Percentiles rank a stretch among this genome's conserved stretches.
Evolutionary conservation across 2,888 invertebrate species (phyloP).

Genomic region (Zaprionus obscuricornis): DNA sequence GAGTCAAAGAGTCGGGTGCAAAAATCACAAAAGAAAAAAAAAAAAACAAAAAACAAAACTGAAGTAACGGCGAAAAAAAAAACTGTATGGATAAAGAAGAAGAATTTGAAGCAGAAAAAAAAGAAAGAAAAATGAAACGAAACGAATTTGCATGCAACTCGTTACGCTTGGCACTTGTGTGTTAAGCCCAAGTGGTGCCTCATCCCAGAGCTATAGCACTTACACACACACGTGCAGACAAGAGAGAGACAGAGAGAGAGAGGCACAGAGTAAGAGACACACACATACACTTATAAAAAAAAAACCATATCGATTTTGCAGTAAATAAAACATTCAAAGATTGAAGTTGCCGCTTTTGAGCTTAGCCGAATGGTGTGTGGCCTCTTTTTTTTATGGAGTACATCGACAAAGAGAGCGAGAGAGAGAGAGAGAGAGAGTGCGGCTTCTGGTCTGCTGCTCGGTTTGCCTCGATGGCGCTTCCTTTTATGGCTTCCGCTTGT

Average conservation of each 20-base stretch:
- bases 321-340: conserved; percentile 77
- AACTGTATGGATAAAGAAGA: too few relatives aligned
- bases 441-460: conserved; percentile 38
- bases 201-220: conserved; percentile 6
- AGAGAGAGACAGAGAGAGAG: too few relatives aligned
- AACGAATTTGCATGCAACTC: conserved; percentile 76
- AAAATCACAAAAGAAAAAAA: conserved; percentile 26
- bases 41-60: neutral
- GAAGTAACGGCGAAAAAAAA: too few relatives aligned
- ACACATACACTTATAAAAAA: conserved; percentile 38
- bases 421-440: too few relatives aligned
- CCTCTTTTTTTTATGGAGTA: conserved; percentile 67
- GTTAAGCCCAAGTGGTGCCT: conserved; percentile 62
- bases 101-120: conserved; percentile 29
- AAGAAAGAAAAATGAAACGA: conserved; percentile 25
- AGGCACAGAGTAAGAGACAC: too few relatives aligned
- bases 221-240: conserved; percentile 1
- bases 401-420: conserved; percentile 50
- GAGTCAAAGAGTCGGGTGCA: conserved; percentile 38
- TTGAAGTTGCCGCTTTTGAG: conserved; percentile 77
- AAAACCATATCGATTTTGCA: conserved; percentile 75
- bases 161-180: conserved; percentile 75
- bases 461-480: conserved; percentile 65
- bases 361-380: conserved; percentile 78
- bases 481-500: conserved; percentile 74